Base-by-base conservation (phyloP, 53 echinoderm and acorn worm species). In the Actinopyga echinites region DNA sequence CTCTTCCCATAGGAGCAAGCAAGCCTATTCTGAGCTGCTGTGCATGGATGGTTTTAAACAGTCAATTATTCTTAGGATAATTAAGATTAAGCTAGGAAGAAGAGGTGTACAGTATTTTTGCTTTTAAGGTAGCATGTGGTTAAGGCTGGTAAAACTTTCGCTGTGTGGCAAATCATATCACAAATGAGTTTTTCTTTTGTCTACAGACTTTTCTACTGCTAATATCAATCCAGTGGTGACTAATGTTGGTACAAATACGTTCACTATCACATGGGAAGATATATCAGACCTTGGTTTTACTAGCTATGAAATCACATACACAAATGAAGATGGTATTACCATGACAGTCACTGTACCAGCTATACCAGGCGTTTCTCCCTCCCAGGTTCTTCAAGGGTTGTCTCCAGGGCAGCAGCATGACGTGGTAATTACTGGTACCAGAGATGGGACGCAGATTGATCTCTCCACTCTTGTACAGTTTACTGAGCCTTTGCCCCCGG, bases 231-330 rank as follows among this genome's bases (percentile, higher is more conserved):
- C 77, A 28, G 17, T 25, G 3, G 56, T 77, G 7, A 77, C 54
- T n/a, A 77, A 77, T 77, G 32, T 77, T 29, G 77, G 77, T 8
- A 77, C 77, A 20, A 23, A 26, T 49, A 28, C 29, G 5, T 77
- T 77, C 32, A 55, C 77, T 30, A 77, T 77, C 6, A 55, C 77
- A 8, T 77, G 77, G 77, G 77, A 77, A 31, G 77, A 77, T 13
- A 56, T 77, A 24, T 29, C 77, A 1, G 29, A 77, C 56, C 77
- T 77, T 11, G 57, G 77, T 0, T 77, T 77, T 56, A 56, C 77
- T 5, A 13, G 30, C 25, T 77, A 77, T 30, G 45, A 54, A 29
- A 49, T 77, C 21, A 56, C 56, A 20, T 77, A 77, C 56, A 49
- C 54, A 32, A 56, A 56, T 20, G 31, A 77, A 55, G 49, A 53